Evolutionary conservation across 2,113 vertebrate species (phyloP).

Genomic region (Caracal caracal): DNA sequence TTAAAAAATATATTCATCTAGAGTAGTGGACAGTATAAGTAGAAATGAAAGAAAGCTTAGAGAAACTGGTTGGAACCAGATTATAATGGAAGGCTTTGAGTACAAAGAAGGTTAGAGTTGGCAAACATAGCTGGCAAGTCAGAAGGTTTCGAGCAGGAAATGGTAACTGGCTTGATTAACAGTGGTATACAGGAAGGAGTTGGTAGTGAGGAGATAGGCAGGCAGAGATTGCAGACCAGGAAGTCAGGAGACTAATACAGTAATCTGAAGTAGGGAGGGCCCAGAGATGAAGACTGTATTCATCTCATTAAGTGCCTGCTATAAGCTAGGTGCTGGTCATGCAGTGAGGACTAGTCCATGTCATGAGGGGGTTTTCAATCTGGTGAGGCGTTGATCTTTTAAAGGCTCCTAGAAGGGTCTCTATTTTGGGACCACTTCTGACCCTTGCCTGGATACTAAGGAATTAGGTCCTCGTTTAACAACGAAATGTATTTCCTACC

Average conservation of each 20-base stretch:
- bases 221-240: not conserved
- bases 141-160: slow-evolving; percentile 51
- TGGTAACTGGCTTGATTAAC: slow-evolving; percentile 20
- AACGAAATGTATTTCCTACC: not conserved
- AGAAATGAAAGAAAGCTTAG: not conserved
- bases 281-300: not conserved
- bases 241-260: not conserved
- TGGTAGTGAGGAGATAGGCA: not conserved
- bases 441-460: not conserved
- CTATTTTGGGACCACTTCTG: not conserved
- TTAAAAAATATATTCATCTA: not conserved
- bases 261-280: not conserved
- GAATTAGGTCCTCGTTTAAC: slow-evolving; percentile 16
- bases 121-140: not conserved
- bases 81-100: slow-evolving; percentile 34
- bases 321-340: not conserved
- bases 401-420: not conserved
- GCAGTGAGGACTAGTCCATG: not conserved
- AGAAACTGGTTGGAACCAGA: slow-evolving; percentile 15
- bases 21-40: not conserved
- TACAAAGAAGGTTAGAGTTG: not conserved
- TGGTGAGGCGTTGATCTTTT: not conserved
- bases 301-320: slow-evolving; percentile 11
- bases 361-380: not conserved
- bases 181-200: not conserved